These are phyloP conservation scores for Pandemis heparana DNA, from an alignment of 2,888 invertebrate genomes.

Conservation along the genomic window DNA sequence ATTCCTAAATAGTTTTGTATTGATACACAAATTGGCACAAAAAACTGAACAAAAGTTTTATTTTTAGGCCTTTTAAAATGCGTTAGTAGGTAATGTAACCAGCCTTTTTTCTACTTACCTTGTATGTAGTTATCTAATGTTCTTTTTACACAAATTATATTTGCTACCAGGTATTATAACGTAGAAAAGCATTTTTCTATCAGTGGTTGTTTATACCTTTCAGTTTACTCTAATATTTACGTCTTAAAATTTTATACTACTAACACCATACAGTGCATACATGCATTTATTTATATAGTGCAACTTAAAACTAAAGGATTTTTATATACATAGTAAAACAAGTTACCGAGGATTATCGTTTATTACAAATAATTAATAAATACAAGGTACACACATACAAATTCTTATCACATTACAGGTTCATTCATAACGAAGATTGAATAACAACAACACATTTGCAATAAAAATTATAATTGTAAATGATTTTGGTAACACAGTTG, in stretches of 20 bases:
- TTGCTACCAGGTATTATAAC: too few species aligned
- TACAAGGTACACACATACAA: constrained; percentile 58
- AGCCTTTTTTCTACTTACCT: too few species aligned
- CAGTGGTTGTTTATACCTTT: too few species aligned
- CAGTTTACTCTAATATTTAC: not conserved
- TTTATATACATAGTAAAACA: constrained; percentile 70
- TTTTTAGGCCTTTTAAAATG: too few species aligned
- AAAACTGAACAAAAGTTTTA: too few species aligned
- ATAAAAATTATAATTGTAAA: constrained; percentile 47
- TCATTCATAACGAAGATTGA: constrained; percentile 59
- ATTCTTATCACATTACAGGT: constrained; percentile 65
- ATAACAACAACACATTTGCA: constrained; percentile 50
- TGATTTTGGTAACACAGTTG: constrained; percentile 8
- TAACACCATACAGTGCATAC: constrained; percentile 50
- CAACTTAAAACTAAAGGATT: constrained; percentile 48
- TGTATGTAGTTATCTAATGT: too few species aligned
- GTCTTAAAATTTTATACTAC: constrained; percentile 1
- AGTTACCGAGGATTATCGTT: constrained; percentile 64
- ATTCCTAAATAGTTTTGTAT: too few species aligned
- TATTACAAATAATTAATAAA: constrained; percentile 71
- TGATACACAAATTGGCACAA: too few species aligned
- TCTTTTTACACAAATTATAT: too few species aligned
- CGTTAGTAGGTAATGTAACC: too few species aligned
- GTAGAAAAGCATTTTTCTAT: too few species aligned
- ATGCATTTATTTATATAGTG: constrained; percentile 53